Evolutionary conservation across 2,888 invertebrate genomes (phyloP), one percentile per base, ranked within the genome.

Genomic region (Drosophila borealis): DNA sequence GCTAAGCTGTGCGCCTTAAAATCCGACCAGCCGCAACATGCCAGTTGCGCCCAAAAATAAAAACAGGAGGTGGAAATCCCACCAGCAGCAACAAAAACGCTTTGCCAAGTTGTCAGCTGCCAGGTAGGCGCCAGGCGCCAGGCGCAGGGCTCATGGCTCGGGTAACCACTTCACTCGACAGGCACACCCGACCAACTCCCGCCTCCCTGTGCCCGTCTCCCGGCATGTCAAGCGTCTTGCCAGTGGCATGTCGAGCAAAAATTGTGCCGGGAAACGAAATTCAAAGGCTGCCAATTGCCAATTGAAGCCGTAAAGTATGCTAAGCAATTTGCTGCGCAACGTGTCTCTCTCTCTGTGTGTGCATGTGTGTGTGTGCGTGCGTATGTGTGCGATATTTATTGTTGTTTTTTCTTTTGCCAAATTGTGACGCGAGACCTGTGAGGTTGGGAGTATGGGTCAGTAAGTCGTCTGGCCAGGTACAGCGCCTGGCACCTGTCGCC

Each of bases 281-380:
- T 89, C 89, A 83, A 83, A 89, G 86, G 80, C 83, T 89, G 88
- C 89, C 83, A 83, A 89, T 83, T 83, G 83, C 89, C 83, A 83
- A 83, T 89, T 83, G 83, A 83, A 83, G 83, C 89, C 89, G 82
- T 89, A 83, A 83, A 83, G 83, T 83, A 89, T 83, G 83, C 83
- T 88, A 83, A 88, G 83, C 89, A 89, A 83, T 83, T 83, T 83
- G 79, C 75, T 59, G 65, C 67, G 75, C 75, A 73, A 68, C 63
- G 62, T 55, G 45, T 48, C 53, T 61, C 51, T 51, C 57, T 44
- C 44, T 25, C 11, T 9, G 39, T 25, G 44, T 50, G 61, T 13
- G 49, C 57, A 63, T 56, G 53, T 48, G 50, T 41, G 13, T 19
- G 57, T 36, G 39, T 34, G 51, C 34, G 68, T 54, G 54, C 2